Evolutionary conservation across 2,113 vertebrate genomes (phyloP), one percentile per base, ranked within the genome.

Genomic region (Tauraco erythrolophus): DNA sequence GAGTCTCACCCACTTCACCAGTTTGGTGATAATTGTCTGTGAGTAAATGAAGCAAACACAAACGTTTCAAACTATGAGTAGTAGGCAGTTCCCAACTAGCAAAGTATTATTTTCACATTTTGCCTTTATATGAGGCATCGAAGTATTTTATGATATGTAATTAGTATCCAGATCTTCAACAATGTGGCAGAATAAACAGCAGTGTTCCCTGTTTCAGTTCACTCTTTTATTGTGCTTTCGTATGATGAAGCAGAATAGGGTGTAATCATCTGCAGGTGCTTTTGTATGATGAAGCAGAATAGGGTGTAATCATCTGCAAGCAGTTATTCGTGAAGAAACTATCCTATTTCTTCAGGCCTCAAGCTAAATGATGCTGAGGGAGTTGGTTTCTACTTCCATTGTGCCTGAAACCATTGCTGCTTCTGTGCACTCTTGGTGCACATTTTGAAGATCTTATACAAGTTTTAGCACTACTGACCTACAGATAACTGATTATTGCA

Each of bases 81-180:
- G 54, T 45, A 91, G n/a, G 17, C 90, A 83, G 31, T 50, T 79
- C 58, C 79, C 58, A 70, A 72, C 22, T 48, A 84, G 25, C 7
- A 48, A 85, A 92, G 31, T 61, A 58, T 70, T 81, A 72, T 89
- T 87, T 96, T 95, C 74, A 84, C 60, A 81, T 41, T 74, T 93
- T 78, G 22, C 62, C 33, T 91, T 94, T 77, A 95, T 81, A 50
- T n/a, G 46, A 87, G 51, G 28, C 74, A 81, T 74, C 72, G 51
- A 75, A 84, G 11, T 65, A 66, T 81, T 89, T 89, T 94, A 57
- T 61, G 22, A 58, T n/a, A 80, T 4, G 22, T 57, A 70, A 66
- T 89, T 81, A 82, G 56, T 28, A 91, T 50, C 11, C 51, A 91
- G 51, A 89, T 65, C 54, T 91, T 91, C 6, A 81, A 61, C 84